These are phyloP conservation scores for Darevskia mixta DNA, from an alignment of 2,797 vertebrate genomes.

Conservation along the genomic window DNA sequence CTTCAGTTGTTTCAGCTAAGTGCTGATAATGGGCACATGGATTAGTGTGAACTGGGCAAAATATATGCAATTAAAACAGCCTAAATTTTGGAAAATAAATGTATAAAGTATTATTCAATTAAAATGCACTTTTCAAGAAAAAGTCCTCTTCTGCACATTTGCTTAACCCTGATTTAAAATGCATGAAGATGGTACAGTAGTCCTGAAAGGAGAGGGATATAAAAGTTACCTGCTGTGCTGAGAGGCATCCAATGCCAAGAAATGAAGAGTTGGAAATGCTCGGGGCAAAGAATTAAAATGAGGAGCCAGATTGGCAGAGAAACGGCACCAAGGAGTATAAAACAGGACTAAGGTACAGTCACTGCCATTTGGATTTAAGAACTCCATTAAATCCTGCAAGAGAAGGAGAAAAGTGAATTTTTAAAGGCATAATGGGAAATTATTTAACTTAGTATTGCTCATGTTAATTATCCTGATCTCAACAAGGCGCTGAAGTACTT, in stretches of 20 bases:
- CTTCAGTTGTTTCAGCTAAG: too few species aligned
- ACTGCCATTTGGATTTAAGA: slow-evolving; percentile 90
- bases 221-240: slow-evolving; percentile 93
- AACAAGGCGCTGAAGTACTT: background rate
- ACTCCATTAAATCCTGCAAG: slow-evolving; percentile 94
- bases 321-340: slow-evolving; percentile 95
- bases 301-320: slow-evolving; percentile 92
- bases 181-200: too few species aligned
- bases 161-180: too few species aligned
- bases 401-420: slow-evolving; percentile 47
- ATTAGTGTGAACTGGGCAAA: background rate
- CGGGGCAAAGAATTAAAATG: slow-evolving; percentile 95
- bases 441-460: rapidly evolving
- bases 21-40: too few species aligned
- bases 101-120: background rate
- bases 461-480: background rate
- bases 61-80: background rate
- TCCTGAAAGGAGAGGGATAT: background rate
- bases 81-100: background rate
- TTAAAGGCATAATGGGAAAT: rapidly evolving
- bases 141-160: too few species aligned
- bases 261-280: slow-evolving; percentile 92
- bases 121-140: background rate
- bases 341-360: slow-evolving; percentile 95
- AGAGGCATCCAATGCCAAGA: slow-evolving; percentile 94